Base-by-base conservation (phyloP, 2,113 vertebrate species). In the Aix galericulata region DNA sequence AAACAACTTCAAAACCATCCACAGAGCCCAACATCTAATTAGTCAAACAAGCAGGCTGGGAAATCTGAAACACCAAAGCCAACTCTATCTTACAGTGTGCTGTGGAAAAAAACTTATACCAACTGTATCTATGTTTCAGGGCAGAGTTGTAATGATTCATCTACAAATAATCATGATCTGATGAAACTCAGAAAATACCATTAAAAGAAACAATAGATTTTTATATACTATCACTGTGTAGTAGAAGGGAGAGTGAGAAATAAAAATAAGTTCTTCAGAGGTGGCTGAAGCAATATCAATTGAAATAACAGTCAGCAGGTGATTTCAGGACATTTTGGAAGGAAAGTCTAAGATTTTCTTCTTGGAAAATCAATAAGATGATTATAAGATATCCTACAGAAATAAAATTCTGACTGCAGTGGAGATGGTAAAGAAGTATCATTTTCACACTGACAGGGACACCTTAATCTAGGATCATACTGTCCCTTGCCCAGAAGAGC, bases 1-100 rank as follows among this genome's bases (percentile, higher is more conserved):
- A 95, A 95, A 94, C 78, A 94, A 85, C 82, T 89, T 85, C 87
- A 77, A 95, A 95, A 89, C 7, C 40, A 74, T 85, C 87, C 72
- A 93, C 48, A 89, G 58, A 73, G 36, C 58, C 26, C 74, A 82
- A 42, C 44, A 87, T 79, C 84, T 94, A 94, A 94, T 95, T 82
- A 92, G 71, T 85, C 58, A 92, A 79, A 92, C 87, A 95, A 94
- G 78, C 40, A 91, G 84, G 31, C 81, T 95, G 87, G 93, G 91
- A 92, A 94, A 94, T 94, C 69, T 91, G 86, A 89, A 93, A 82
- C 71, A 85, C 27, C 16, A 79, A 50, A 76, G 62, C 74, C 84
- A 95, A 60, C 13, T 80, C 53, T 64, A 34, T 75, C 44, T 8
- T 76, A n/a, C 42, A 69, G 8, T 23, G 26, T 69, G 40, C 27